A percentile compares a stretch with the other conserved stretches of the same genome.
Conservation (phyloP, 2,888 invertebrate genomes). For the Cheilosia pagana region DNA sequence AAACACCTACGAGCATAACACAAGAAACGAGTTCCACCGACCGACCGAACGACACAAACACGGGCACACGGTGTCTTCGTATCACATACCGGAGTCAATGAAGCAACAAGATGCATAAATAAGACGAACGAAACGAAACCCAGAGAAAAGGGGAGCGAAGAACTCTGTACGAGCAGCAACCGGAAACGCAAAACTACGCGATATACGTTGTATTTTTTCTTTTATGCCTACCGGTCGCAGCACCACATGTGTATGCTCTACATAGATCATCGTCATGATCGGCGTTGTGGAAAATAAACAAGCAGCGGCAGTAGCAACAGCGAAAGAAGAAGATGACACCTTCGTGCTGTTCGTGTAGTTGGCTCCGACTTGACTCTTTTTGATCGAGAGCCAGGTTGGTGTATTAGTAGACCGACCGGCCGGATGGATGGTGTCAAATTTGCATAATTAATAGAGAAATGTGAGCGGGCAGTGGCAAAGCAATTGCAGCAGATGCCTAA, state of each 20-base stretch:
- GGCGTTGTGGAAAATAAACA: slow-evolving; percentile 70
- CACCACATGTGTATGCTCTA: slow-evolving; percentile 56
- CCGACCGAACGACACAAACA: no score
- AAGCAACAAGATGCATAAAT: slow-evolving; percentile 64
- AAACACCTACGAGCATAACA: slow-evolving; percentile 65
- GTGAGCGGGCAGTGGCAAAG: slow-evolving; percentile 47
- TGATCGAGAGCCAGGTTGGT: slow-evolving; percentile 55
- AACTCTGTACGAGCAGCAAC: slow-evolving; percentile 70
- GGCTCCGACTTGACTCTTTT: slow-evolving; percentile 43
- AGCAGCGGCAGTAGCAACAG: slow-evolving; percentile 32
- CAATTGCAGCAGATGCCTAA: slow-evolving; percentile 68
- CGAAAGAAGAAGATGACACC: slow-evolving; percentile 63
- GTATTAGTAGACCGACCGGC: slow-evolving; percentile 68
- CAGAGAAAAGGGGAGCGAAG: slow-evolving; percentile 69
- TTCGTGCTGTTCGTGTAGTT: slow-evolving; percentile 44
- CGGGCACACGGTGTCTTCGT: slow-evolving; percentile 18
- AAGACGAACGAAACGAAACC: slow-evolving; percentile 61
- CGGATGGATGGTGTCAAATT: slow-evolving; percentile 75
- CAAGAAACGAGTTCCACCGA: slow-evolving; percentile 63
- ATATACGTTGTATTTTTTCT: slow-evolving; percentile 59
- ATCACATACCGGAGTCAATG: slow-evolving; percentile 70
- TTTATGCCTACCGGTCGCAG: slow-evolving; percentile 1
- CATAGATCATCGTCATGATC: slow-evolving; percentile 62
- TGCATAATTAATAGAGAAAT: slow-evolving; percentile 74
- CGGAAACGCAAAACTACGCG: slow-evolving; percentile 73